Percentiles rank a stretch among this genome's conserved stretches.
These are phyloP conservation scores for Pandemis cinnamomeana DNA, from an alignment of 2,888 invertebrate species.

Conservation along the genomic window DNA sequence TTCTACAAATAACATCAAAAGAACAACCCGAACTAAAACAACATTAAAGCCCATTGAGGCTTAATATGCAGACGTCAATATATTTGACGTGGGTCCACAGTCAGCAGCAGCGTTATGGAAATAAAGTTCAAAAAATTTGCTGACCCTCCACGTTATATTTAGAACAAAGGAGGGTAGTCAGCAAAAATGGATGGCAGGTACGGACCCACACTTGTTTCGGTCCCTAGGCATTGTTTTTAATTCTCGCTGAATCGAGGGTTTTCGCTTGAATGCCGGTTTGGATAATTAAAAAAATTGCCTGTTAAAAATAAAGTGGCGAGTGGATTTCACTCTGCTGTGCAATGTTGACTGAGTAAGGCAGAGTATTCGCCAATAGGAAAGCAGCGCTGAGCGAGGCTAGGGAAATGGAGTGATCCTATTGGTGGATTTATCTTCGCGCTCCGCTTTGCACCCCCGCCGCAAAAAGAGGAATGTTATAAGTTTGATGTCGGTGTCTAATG, in stretches of 20 bases:
- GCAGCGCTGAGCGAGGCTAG: too few species aligned
- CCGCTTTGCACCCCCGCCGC: too few species aligned
- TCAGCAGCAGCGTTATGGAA: conserved; percentile 28
- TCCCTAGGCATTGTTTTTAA: conserved; percentile 24
- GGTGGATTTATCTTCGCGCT: too few species aligned
- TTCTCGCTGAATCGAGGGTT: conserved; percentile 18
- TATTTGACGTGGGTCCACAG: conserved; percentile 32
- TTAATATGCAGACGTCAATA: conserved; percentile 31
- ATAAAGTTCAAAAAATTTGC: conserved; percentile 22
- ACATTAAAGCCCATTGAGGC: conserved; percentile 25
- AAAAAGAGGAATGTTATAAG: too few species aligned
- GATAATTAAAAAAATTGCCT: conserved; percentile 8
- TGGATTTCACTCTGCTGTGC: too few species aligned
- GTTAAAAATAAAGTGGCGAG: not conserved
- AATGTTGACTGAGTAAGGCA: too few species aligned
- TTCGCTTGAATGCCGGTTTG: conserved; percentile 3
- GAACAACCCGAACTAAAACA: conserved; percentile 12
- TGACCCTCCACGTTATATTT: conserved; percentile 23
- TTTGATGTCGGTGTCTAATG: too few species aligned
- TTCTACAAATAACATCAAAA: conserved; percentile 26
- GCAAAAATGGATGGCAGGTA: conserved; percentile 34
- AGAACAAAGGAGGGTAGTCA: conserved; percentile 27
- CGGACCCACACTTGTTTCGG: not conserved
- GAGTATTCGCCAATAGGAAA: too few species aligned
- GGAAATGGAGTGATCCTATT: too few species aligned